Evolutionary conservation across 2,888 invertebrate species (phyloP).

Genomic region (Athripsodes cinereus): DNA sequence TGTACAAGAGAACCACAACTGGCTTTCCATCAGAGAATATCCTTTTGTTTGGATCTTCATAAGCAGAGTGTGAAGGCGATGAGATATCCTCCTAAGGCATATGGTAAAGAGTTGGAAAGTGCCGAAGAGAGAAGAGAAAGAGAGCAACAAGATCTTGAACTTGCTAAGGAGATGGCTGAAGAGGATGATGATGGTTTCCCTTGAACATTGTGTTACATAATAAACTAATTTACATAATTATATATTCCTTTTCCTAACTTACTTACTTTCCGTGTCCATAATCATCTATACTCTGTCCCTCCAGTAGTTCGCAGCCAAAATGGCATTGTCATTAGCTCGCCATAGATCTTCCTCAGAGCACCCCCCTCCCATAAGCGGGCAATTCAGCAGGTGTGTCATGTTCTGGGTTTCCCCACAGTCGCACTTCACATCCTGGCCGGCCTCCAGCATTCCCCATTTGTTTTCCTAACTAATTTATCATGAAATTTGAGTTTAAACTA

Average conservation of each 20-base stretch:
- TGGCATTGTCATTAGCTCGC: no score
- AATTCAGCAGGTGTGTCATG: no score
- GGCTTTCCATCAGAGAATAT: conserved; percentile 94
- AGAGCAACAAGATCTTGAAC: conserved; percentile 95
- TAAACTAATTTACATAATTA: not conserved
- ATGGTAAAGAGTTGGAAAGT: conserved; percentile 95
- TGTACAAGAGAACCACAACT: conserved; percentile 93
- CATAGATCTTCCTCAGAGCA: no score
- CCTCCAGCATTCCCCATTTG: no score
- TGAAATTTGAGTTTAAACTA: no score
- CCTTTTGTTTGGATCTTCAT: conserved; percentile 95
- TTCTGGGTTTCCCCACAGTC: no score
- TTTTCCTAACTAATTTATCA: no score
- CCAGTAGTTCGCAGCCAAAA: no score
- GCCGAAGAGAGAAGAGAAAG: conserved; percentile 93
- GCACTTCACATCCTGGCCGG: no score
- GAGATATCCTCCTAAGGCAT: conserved; percentile 98
- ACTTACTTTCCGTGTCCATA: not conserved
- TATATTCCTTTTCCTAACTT: not conserved
- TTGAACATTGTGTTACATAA: conserved; percentile 32
- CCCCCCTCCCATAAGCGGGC: no score
- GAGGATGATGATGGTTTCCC: conserved; percentile 93
- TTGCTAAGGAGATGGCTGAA: conserved; percentile 99
- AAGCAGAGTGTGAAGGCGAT: conserved; percentile 99
- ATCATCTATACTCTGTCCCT: no score